Base-by-base conservation (phyloP, 2,888 invertebrate genomes). In the Drosophila lacicola region DNA sequence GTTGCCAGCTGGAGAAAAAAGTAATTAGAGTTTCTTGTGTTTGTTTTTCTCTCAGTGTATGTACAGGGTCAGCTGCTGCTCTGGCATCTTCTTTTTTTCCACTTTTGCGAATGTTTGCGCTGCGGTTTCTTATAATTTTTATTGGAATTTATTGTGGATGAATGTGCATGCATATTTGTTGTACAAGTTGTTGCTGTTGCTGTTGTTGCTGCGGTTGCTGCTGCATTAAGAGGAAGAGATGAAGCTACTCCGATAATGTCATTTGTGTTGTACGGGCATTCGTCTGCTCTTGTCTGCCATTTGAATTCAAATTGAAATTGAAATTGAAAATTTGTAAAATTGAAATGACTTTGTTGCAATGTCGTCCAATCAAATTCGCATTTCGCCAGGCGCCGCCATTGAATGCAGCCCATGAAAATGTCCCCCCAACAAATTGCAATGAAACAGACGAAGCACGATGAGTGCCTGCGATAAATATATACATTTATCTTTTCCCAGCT, bases 291-390 rank as follows among this genome's bases (percentile, higher is more conserved):
- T 47, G 73, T 50, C 39, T 70, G 63, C 39, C 70, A 71, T 74
- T 82, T 79, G 80, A 82, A 80, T 77, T 58, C 56, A 64, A 76
- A 76, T 71, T 74, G 67, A 66, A 82, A 75, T 74, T 70, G 67
- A 64, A 82, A 81, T 74, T 77, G 68, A 83, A 74, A 60, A 81
- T 51, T 65, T 44, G 58, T 56, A 50, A 54, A 72, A 74, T 71
- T 74, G 70, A 85, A 82, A 86, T 82, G 86, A 82, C 83, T 82
- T 86, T 82, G 83, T 71, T 80, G 83, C 82, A 82, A 82, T 82
- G 82, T 85, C 82, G 81, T 70, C 56, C 76, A 77, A 77, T 76
- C 70, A 70, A 73, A 73, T 70, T 64, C 73, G 13, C 56, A 76
- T 74, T 65, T 74, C 36, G 41, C 41, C 41, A 50, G 36, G 60